Conservation (phyloP, 1,140 invertebrate genomes). For the Gonioctena quinquepunctata region DNA sequence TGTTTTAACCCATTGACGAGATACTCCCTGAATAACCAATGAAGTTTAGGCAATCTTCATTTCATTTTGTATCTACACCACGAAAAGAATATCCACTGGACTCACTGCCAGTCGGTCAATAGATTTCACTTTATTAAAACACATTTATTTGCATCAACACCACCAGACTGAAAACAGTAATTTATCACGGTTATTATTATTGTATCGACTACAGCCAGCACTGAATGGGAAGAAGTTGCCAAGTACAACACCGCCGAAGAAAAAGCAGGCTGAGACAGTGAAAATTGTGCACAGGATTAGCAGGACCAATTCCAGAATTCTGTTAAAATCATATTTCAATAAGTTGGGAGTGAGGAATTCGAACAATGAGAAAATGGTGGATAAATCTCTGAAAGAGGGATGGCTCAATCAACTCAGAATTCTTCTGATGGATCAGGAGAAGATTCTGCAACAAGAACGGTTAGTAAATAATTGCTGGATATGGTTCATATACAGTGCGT, state of each 20-base stretch:
- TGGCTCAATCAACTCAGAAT: conserved; percentile 48
- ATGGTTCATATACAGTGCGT: no score
- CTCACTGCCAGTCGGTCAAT: no score
- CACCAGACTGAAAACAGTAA: no score
- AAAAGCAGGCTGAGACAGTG: conserved; percentile 26
- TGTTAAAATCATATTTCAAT: conserved; percentile 40
- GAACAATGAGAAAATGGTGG: conserved; percentile 17
- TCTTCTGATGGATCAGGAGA: conserved; percentile 46
- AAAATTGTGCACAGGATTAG: conserved; percentile 43
- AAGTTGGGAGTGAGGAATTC: conserved; percentile 16
- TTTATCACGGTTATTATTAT: no score
- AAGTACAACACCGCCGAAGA: background rate
- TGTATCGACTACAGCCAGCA: background rate
- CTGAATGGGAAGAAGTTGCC: conserved; percentile 28
- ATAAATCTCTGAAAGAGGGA: conserved; percentile 37
- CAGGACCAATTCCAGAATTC: conserved; percentile 33
- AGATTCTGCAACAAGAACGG: conserved; percentile 50
- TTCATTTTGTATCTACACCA: no score
- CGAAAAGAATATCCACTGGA: no score
- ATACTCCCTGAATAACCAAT: no score
- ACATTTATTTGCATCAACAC: no score
- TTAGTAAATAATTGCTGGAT: no score
- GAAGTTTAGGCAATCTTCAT: no score
- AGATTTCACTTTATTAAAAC: no score
- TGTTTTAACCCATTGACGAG: no score